Evolutionary conservation across 1,140 invertebrate genomes (phyloP).

Genomic region (Drosophila yakuba): DNA sequence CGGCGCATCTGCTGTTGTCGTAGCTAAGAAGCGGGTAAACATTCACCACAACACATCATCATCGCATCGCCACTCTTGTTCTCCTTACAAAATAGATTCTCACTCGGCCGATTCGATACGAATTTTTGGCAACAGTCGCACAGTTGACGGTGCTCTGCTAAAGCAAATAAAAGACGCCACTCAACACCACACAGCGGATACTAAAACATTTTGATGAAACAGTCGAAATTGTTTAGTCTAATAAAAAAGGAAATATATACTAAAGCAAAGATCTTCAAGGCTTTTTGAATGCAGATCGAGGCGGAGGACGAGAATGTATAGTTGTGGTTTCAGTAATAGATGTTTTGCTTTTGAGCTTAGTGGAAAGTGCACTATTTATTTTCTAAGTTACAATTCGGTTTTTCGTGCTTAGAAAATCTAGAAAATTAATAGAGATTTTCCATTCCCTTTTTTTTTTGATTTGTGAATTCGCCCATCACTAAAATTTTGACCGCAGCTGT

Average conservation of each 20-base stretch:
- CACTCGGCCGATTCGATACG: constrained; percentile 23
- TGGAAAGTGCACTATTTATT: no score
- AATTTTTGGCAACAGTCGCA: constrained; percentile 34
- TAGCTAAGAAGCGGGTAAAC: constrained; percentile 65
- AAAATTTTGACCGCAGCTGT: neutral
- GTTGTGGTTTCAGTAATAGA: constrained; percentile 3
- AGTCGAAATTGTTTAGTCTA: constrained; percentile 17
- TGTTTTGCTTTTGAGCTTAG: neutral
- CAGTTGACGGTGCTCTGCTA: constrained; percentile 1
- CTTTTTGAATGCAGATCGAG: constrained; percentile 35
- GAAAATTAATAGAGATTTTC: no score
- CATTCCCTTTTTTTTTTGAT: no score
- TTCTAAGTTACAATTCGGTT: no score
- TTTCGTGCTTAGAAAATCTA: neutral
- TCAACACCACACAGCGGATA: constrained; percentile 1
- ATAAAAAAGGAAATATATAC: constrained; percentile 8
- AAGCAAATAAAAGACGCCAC: constrained; percentile 7
- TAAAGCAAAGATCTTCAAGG: constrained; percentile 30
- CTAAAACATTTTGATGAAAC: constrained; percentile 3
- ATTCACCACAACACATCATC: constrained; percentile 23
- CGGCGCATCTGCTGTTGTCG: constrained; percentile 8
- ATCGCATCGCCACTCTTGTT: constrained; percentile 16
- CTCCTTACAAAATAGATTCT: constrained; percentile 23
- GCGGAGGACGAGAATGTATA: constrained; percentile 18
- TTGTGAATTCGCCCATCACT: no score